These are phyloP conservation scores for Phylloscopus trochilus DNA, from an alignment of 2,113 vertebrate species.

Conservation along the genomic window DNA sequence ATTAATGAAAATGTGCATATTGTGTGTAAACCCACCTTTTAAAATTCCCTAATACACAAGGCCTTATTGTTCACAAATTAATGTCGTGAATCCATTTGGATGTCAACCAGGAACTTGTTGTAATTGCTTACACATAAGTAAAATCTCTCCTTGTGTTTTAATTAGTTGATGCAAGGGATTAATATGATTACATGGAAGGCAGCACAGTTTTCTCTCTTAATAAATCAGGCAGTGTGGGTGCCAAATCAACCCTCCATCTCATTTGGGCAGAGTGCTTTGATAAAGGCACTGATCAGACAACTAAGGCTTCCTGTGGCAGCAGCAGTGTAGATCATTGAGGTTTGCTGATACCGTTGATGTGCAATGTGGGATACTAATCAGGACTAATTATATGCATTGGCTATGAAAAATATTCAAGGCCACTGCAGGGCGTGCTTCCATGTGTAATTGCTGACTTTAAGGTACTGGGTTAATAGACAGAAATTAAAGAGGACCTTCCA, in stretches of 20 bases:
- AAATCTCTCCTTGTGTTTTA: slow-evolving; percentile 75
- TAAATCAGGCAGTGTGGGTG: slow-evolving; percentile 75
- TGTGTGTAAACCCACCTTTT: slow-evolving; percentile 54
- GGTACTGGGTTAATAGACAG: slow-evolving; percentile 70
- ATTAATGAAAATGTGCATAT: slow-evolving; percentile 14
- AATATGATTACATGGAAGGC: slow-evolving; percentile 78
- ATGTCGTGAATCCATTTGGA: slow-evolving; percentile 73
- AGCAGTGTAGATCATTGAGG: slow-evolving; percentile 69
- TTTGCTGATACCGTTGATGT: slow-evolving; percentile 82
- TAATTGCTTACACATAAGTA: slow-evolving; percentile 75
- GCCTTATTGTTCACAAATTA: slow-evolving; percentile 72
- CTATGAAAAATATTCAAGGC: slow-evolving; percentile 73
- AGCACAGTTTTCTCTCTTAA: slow-evolving; percentile 70
- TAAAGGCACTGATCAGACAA: slow-evolving; percentile 65
- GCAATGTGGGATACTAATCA: slow-evolving; percentile 89
- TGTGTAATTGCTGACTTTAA: slow-evolving; percentile 76
- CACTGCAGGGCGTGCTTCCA: slow-evolving; percentile 64
- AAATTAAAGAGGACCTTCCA: slow-evolving; percentile 69
- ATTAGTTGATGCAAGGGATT: slow-evolving; percentile 80
- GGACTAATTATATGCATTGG: slow-evolving; percentile 85
- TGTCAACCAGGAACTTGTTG: slow-evolving; percentile 65
- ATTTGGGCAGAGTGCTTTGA: slow-evolving; percentile 69
- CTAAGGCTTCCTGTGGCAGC: slow-evolving; percentile 68
- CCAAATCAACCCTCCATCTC: slow-evolving; percentile 70
- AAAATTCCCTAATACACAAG: slow-evolving; percentile 33